Evolutionary conservation across 2,113 vertebrate species (phyloP), one percentile per base, ranked within the genome.

Genomic region (Athene cunicularia): DNA sequence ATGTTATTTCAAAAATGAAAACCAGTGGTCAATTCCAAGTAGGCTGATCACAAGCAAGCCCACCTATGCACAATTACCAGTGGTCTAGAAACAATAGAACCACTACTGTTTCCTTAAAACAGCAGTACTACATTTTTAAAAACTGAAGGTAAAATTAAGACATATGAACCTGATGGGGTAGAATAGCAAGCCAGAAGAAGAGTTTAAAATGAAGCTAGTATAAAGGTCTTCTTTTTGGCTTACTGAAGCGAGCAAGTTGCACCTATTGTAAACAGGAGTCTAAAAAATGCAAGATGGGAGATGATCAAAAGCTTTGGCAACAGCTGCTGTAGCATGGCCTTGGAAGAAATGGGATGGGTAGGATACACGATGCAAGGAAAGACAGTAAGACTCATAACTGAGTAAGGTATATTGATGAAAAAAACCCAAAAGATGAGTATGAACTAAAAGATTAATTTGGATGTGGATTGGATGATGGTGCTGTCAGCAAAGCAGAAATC

Each of bases 361-460:
- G 71, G 53, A 83, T 24, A 76, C 5, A 41, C 0, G 0, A 45
- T n/a, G 53, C 35, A 85, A 79, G 50, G 14, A 63, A 3, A 73
- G 53, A 28, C 24, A 58, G 26, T 18, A 75, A 80, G 17, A 60
- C 9, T 63, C 33, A 35, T 55, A 87, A 39, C 3, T 47, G 14
- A 83, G 9, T 18, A 71, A 68, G 2, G 6, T 22, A 11, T 16
- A 21, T 22, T 45, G 26, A 62, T 28, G 47, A 76, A 74, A 76
- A 37, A 79, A 82, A 30, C 13, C 52, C 21, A 28, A 50, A 88
- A 66, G 49, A 68, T 12, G 37, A 88, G 6, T 35, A 93, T 8
- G 28, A 55, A 63, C 26, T 47, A 81, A 94, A 64, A 23, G 19
- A 90, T 81, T 81, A 28, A 59, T 64, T 74, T 50, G 39, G 39